Evolutionary conservation across 1,140 invertebrate genomes (phyloP).

Genomic region (Nautilus pompilius): DNA sequence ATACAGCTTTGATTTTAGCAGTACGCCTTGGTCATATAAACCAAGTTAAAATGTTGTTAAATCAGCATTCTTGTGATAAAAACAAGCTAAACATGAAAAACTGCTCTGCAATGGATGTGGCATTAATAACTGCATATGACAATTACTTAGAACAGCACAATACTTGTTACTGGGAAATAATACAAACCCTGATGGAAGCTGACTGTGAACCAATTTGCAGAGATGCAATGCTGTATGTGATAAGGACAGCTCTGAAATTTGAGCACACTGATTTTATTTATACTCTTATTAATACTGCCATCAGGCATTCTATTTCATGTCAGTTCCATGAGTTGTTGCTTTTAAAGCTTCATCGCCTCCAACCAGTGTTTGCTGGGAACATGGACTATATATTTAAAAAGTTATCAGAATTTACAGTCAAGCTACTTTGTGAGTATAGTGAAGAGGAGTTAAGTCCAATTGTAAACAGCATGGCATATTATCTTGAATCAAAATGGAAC

Average conservation of each 20-base stretch:
- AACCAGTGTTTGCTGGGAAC: slow-evolving; percentile 24
- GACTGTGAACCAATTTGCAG: slow-evolving; percentile 26
- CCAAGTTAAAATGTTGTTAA: slow-evolving; percentile 25
- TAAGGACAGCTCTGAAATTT: slow-evolving; percentile 30
- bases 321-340: slow-evolving; percentile 24
- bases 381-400: slow-evolving; percentile 20
- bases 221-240: slow-evolving; percentile 36
- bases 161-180: slow-evolving; percentile 29
- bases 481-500: slow-evolving; percentile 32
- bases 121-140: slow-evolving; percentile 32
- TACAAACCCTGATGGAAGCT: slow-evolving; percentile 22
- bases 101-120: slow-evolving; percentile 31
- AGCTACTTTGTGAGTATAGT: slow-evolving; percentile 23
- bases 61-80: slow-evolving; percentile 20
- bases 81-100: slow-evolving; percentile 24
- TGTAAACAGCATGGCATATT: slow-evolving; percentile 26
- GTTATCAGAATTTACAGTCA: slow-evolving; percentile 26
- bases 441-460: slow-evolving; percentile 12
- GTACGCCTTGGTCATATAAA: slow-evolving; percentile 24
- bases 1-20: slow-evolving; percentile 30
- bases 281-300: slow-evolving; percentile 16
- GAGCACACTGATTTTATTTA: slow-evolving; percentile 26
- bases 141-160: slow-evolving; percentile 25
- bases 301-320: slow-evolving; percentile 17
- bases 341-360: slow-evolving; percentile 30